Conservation (phyloP, 2,113 vertebrate genomes). For the Halcyon malimbica region DNA sequence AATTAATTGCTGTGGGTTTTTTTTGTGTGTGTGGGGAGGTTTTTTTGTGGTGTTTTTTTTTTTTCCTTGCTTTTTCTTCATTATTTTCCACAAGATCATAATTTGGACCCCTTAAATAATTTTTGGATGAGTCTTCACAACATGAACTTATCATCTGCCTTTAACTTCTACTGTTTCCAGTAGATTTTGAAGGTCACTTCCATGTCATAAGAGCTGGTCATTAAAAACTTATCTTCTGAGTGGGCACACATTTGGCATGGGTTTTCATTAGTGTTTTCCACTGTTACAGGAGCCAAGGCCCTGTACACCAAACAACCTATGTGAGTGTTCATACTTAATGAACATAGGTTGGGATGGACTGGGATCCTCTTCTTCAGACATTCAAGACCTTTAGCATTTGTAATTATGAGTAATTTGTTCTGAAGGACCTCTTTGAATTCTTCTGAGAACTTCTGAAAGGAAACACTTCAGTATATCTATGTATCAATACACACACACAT, state of each 20-base stretch:
- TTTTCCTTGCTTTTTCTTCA: background rate
- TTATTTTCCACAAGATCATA: background rate
- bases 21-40: too few relatives aligned
- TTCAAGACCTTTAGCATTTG: background rate
- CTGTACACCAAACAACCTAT: background rate
- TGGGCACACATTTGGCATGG: background rate
- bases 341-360: background rate
- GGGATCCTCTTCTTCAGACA: background rate
- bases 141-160: background rate
- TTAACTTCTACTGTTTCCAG: background rate
- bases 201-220: background rate
- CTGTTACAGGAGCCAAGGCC: background rate
- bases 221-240: background rate
- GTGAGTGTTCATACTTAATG: background rate
- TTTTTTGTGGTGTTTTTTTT: too few relatives aligned
- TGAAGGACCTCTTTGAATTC: background rate
- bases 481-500: background rate
- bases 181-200: background rate
- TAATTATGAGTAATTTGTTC: background rate
- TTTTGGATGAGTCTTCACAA: background rate
- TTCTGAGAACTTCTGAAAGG: background rate
- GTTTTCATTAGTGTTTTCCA: background rate
- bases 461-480: background rate
- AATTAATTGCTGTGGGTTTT: background rate
- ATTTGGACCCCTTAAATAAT: background rate